Evolutionary conservation across 2,113 vertebrate species (phyloP).

Genomic region (Lophura nycthemera): DNA sequence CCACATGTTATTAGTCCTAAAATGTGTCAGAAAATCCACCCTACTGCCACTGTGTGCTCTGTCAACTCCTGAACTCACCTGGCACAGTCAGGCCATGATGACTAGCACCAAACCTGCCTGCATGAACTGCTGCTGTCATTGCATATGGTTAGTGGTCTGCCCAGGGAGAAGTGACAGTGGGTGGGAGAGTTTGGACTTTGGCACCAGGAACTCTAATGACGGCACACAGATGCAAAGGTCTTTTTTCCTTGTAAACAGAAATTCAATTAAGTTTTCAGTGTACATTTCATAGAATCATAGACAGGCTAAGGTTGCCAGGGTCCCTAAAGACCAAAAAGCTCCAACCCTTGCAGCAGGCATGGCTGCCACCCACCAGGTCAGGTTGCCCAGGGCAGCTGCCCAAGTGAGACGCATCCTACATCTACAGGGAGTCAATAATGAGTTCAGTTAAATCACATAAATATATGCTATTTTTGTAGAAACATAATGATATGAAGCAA

Average conservation of each 20-base stretch:
- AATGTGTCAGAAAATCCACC: background rate
- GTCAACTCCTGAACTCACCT: slow-evolving; percentile 45
- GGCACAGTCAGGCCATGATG: background rate
- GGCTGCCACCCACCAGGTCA: too few relatives aligned
- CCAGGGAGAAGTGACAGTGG: slow-evolving; percentile 57
- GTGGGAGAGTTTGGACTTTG: slow-evolving; percentile 9
- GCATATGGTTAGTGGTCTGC: background rate
- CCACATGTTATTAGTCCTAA: background rate
- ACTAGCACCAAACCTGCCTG: background rate
- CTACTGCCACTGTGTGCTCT: background rate
- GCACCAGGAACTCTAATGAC: slow-evolving; percentile 65
- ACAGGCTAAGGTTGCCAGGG: too few relatives aligned
- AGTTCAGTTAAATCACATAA: too few relatives aligned
- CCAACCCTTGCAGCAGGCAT: too few relatives aligned
- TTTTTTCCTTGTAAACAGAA: slow-evolving; percentile 57
- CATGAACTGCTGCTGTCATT: background rate
- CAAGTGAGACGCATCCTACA: too few relatives aligned
- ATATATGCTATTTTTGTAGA: too few relatives aligned
- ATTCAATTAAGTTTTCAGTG: background rate
- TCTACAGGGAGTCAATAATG: too few relatives aligned
- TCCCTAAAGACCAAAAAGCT: too few relatives aligned
- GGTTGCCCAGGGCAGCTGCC: too few relatives aligned
- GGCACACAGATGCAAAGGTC: background rate
- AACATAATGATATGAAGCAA: too few relatives aligned
- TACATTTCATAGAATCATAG: background rate